Evolutionary conservation across 2,888 invertebrate genomes (phyloP).

Genomic region (Dyspetes luteomarginatus): DNA sequence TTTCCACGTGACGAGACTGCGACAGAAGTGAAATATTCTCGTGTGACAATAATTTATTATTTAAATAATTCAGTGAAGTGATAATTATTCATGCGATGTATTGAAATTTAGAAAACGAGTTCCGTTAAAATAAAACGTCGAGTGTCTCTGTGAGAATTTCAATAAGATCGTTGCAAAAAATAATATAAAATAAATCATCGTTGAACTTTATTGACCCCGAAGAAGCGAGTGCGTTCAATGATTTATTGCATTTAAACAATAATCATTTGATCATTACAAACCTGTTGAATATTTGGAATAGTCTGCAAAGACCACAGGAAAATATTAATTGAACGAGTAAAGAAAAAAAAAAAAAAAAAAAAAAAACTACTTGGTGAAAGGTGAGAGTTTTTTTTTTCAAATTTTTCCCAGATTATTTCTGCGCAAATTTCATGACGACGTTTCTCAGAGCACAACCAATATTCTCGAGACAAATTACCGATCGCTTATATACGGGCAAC

Average conservation of each 20-base stretch:
- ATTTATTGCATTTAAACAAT: constrained; percentile 15
- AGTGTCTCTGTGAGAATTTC: constrained; percentile 18
- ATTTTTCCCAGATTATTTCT: background rate
- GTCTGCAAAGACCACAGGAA: background rate
- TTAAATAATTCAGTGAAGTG: constrained; percentile 33
- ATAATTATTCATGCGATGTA: background rate
- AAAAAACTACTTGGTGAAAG: constrained; percentile 1
- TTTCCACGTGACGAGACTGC: constrained; percentile 24
- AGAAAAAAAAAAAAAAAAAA: background rate
- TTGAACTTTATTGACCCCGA: no score
- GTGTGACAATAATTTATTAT: background rate
- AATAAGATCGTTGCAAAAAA: background rate
- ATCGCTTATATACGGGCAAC: background rate
- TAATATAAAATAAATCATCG: background rate
- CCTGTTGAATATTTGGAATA: constrained; percentile 11
- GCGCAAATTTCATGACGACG: background rate
- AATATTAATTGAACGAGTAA: background rate
- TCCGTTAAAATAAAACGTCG: no score
- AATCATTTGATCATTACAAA: background rate
- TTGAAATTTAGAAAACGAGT: no score
- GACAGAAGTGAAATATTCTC: constrained; percentile 26
- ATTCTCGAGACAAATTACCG: constrained; percentile 2
- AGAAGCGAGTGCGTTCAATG: constrained; percentile 4
- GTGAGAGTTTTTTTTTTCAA: constrained; percentile 1
- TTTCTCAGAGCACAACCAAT: constrained; percentile 10